Evolutionary conservation across 2,113 vertebrate species (phyloP), one percentile per base, ranked within the genome.

Genomic region (Rhinolophus ferrumequinum): DNA sequence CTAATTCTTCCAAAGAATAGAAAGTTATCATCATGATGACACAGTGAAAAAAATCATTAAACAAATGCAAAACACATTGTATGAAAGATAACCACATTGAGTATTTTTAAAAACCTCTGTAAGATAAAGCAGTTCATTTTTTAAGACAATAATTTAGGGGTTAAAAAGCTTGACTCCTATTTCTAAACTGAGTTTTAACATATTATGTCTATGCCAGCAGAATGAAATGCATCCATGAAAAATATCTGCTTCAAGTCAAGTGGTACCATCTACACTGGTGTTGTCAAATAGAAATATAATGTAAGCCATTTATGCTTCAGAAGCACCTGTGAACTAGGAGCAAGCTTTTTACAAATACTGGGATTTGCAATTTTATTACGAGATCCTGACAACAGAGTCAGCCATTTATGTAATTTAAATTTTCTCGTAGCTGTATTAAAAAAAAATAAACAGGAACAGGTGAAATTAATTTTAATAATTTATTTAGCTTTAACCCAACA

Each of bases 1-100:
- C 76, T 92, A 93, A 97, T 97, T 95, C 82, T 96, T 90, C 54
- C 88, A 95, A 97, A 98, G 90, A 97, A 95, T 92, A 81, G 95
- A 79, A 96, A 97, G 90, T 95, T 86, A 91, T 96, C 81, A 93
- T 95, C 89, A 95, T 60, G 90, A 90, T 64, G 87, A 11, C 82
- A 94, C 12, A 12, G 14, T 76, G 72, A 94, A 85, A 90, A 92
- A 96, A 95, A 77, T 66, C 64, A 87, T 83, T 54, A 89, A 96
- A 92, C 88, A 94, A 90, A 92, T 72, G 50, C 50, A 64, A 54
- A 60, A 67, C 41, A 91, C 93, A 56, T 44, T 80, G 35, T n/a
- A 60, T 50, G 22, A 81, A 89, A 66, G 50, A 66, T 92, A 93
- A 90, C n/a, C 62, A 41, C 24, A 28, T 21, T 69, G 88, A 13